Conservation (phyloP, 1,140 invertebrate genomes). For the Apocrypta bakeri region DNA sequence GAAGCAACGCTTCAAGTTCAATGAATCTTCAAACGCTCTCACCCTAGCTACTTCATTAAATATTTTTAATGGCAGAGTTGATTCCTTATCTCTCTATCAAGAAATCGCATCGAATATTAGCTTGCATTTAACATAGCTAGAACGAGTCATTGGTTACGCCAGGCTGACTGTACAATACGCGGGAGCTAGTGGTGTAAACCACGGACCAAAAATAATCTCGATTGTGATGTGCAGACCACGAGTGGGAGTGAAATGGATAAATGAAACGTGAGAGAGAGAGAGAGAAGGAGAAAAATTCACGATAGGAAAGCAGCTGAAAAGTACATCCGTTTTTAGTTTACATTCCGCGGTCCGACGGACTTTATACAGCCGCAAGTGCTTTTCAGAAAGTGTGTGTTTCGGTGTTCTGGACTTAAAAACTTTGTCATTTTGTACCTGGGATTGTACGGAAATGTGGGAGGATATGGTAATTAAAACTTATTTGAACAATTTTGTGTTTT, state of each 20-base stretch:
- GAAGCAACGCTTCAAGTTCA: too few species aligned
- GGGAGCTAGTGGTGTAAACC: constrained; percentile 31
- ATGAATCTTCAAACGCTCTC: too few species aligned
- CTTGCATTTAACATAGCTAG: not conserved
- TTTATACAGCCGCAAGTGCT: constrained; percentile 1
- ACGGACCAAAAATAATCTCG: constrained; percentile 41
- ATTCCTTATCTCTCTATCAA: too few species aligned
- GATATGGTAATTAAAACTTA: constrained; percentile 43
- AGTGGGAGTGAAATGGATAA: constrained; percentile 37
- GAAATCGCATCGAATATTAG: not conserved
- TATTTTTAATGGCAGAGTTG: not conserved
- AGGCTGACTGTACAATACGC: constrained; percentile 25
- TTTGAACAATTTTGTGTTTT: not conserved
- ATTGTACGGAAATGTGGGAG: constrained; percentile 41
- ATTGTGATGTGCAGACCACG: not conserved
- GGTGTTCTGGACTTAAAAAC: constrained; percentile 1
- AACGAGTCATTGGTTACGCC: not conserved
- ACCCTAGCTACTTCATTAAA: not conserved
- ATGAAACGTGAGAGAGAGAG: not conserved
- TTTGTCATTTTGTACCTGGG: not conserved
- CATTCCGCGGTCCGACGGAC: not conserved
- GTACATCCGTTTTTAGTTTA: constrained; percentile 41
- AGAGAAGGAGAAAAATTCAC: constrained; percentile 16
- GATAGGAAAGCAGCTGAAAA: constrained; percentile 31
- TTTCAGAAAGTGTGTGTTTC: not conserved